Conservation (phyloP, 2,888 invertebrate species). For the Dorcus hopei region DNA sequence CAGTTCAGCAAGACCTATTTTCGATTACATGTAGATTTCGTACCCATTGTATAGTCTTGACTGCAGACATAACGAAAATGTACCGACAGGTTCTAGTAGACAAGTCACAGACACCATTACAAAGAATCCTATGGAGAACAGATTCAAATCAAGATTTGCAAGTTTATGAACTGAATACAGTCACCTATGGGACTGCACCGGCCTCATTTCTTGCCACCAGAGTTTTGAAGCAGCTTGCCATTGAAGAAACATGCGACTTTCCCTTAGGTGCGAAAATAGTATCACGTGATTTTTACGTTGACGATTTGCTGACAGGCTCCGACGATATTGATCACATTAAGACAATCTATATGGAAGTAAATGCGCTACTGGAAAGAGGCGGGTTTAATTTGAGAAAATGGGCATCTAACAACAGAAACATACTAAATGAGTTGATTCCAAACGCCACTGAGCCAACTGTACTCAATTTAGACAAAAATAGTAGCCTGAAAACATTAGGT, state of each 20-base stretch:
- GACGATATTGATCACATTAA: neutral
- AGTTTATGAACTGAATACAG: neutral
- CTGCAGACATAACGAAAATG: constrained; percentile 1
- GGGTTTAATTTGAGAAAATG: neutral
- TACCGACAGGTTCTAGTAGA: neutral
- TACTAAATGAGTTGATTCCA: neutral
- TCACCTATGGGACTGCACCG: neutral
- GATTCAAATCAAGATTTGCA: neutral
- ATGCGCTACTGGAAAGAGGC: neutral
- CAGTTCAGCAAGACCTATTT: constrained; percentile 7
- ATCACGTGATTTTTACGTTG: neutral
- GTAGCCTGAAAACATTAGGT: neutral
- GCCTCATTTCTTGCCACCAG: constrained; percentile 1
- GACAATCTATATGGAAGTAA: neutral
- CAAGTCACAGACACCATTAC: neutral
- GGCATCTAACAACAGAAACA: neutral
- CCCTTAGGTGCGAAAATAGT: neutral
- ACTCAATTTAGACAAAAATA: neutral
- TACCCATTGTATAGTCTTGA: neutral
- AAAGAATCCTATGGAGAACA: neutral
- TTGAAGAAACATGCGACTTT: neutral
- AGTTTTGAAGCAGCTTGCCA: neutral
- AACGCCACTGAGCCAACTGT: neutral
- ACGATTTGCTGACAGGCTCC: neutral
- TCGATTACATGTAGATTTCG: constrained; percentile 1